Percentiles rank a stretch among this genome's conserved stretches.
These are phyloP conservation scores for Capitulum mitella DNA, from an alignment of 2,888 invertebrate species.

Conservation along the genomic window DNA sequence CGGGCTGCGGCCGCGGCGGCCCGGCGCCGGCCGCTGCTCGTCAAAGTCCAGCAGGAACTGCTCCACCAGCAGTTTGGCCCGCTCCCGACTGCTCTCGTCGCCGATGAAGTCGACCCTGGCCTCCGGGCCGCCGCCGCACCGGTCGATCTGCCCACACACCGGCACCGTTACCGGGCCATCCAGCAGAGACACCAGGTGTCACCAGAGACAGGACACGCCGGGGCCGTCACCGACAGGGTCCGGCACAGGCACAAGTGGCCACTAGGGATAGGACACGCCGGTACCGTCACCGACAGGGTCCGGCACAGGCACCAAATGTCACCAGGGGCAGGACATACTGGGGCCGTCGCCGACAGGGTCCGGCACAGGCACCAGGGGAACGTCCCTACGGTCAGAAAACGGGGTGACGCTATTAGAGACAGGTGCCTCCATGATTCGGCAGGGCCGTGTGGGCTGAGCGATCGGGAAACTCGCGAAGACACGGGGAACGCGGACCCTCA, in stretches of 20 bases:
- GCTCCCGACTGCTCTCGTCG: neutral
- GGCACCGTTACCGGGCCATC: too few species aligned
- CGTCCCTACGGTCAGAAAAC: too few species aligned
- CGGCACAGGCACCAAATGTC: neutral
- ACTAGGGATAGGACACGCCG: neutral
- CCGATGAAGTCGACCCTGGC: conserved; percentile 6
- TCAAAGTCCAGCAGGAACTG: conserved; percentile 1
- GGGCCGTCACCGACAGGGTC: too few species aligned
- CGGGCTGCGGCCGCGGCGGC: neutral
- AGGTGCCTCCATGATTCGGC: too few species aligned
- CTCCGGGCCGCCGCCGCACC: neutral
- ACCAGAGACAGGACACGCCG: neutral
- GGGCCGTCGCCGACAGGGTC: neutral
- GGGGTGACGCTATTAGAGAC: too few species aligned
- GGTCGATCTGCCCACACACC: neutral
- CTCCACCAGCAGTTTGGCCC: conserved; percentile 17
- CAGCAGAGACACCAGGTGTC: too few species aligned
- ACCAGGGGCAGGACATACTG: neutral
- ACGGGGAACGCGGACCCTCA: too few species aligned
- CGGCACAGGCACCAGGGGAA: too few species aligned
- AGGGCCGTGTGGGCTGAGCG: too few species aligned
- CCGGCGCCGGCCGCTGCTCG: neutral
- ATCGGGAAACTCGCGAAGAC: too few species aligned
- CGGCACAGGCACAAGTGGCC: neutral
- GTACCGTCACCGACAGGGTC: neutral